phyloP scores from a whole-genome alignment of 2,888 invertebrate genomes.

The Schizaphis graminum region DNA sequence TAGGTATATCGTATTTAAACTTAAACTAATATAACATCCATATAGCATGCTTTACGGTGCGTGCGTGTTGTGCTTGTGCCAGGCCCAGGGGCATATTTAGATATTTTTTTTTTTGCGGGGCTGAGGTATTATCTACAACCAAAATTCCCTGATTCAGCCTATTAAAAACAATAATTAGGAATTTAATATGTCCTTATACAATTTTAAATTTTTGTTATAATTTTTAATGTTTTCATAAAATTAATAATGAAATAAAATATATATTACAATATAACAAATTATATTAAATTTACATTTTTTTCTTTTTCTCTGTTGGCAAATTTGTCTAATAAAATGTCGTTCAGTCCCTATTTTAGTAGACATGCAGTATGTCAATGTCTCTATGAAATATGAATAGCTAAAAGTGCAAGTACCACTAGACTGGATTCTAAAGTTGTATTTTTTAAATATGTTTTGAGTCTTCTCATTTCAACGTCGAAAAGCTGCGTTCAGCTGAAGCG shows the following conservation, averaged over 20 bases:
- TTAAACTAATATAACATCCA: too few species aligned
- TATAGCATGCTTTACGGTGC: too few species aligned
- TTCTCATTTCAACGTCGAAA: neutral
- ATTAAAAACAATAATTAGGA: neutral
- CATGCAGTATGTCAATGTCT: neutral
- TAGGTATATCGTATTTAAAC: too few species aligned
- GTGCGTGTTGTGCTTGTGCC: too few species aligned
- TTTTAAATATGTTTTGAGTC: too few species aligned
- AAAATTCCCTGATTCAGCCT: neutral
- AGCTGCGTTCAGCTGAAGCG: conserved; percentile 25
- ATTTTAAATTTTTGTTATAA: neutral
- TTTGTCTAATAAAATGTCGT: neutral
- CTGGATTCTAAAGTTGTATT: conserved; percentile 4
- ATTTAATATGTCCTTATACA: neutral
- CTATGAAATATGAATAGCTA: neutral
- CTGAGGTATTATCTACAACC: too few species aligned
- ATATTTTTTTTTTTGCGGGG: too few species aligned
- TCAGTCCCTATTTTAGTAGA: too few species aligned
- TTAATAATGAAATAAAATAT: conserved; percentile 8
- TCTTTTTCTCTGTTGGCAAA: neutral
- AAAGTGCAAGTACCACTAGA: neutral
- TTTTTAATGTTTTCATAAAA: neutral
- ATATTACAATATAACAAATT: conserved; percentile 21
- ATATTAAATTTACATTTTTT: conserved; percentile 12
- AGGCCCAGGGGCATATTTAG: too few species aligned